These are phyloP conservation scores for Tolypeutes matacus DNA, from an alignment of 2,797 vertebrate species.

Conservation along the genomic window DNA sequence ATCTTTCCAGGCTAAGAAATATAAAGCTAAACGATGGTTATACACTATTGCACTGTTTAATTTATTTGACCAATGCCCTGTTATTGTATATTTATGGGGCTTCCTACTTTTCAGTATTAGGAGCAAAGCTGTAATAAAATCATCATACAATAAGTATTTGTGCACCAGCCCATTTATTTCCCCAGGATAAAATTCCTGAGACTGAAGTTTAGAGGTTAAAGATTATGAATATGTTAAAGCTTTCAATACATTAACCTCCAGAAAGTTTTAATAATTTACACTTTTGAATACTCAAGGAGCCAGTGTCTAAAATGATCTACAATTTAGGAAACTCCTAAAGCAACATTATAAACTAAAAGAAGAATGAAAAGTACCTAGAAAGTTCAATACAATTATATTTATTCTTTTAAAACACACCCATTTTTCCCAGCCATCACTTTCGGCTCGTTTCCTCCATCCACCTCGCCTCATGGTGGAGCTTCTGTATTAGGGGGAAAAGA, in stretches of 20 bases:
- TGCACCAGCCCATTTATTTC: constrained; percentile 14
- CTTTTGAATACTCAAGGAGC: constrained; percentile 19
- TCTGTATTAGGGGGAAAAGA: constrained; percentile 85
- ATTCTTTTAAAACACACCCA: constrained; percentile 90
- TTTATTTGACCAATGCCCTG: neutral
- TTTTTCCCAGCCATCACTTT: constrained; percentile 94
- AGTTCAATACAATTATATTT: constrained; percentile 70
- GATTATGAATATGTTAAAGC: neutral
- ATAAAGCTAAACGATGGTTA: neutral
- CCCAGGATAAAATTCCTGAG: constrained; percentile 57
- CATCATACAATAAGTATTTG: constrained; percentile 5
- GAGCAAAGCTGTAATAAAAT: constrained; percentile 51
- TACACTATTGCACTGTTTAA: neutral
- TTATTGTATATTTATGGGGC: neutral
- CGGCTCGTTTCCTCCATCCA: constrained; percentile 96
- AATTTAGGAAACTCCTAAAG: constrained; percentile 54
- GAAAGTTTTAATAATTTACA: neutral
- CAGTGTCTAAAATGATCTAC: constrained; percentile 10
- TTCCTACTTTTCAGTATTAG: constrained; percentile 44
- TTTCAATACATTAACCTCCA: neutral
- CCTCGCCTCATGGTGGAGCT: constrained; percentile 97
- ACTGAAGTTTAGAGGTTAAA: constrained; percentile 19
- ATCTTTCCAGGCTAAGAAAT: constrained; percentile 27
- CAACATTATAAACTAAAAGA: constrained; percentile 61
- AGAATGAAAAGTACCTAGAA: constrained; percentile 60